Conservation (phyloP, 2,888 invertebrate genomes). For the Tanaodytes sp. region DNA sequence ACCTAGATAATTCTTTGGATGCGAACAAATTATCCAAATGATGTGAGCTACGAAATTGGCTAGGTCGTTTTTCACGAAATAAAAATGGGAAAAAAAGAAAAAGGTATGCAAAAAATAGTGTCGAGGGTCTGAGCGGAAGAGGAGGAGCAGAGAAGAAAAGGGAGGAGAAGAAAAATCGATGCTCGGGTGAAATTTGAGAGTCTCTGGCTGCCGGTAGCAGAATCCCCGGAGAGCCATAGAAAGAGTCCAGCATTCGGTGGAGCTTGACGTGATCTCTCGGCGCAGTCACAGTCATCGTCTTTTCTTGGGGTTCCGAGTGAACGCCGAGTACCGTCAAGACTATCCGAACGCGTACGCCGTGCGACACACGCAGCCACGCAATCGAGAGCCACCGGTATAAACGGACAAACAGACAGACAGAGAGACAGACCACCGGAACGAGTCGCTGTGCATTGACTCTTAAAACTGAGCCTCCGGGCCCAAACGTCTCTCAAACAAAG, state of each 20-base stretch:
- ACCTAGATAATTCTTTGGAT: too few species aligned
- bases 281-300: conserved; percentile 25
- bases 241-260: conserved; percentile 30
- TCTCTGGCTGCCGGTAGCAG: conserved; percentile 43
- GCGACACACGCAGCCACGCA: conserved; percentile 21
- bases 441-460: conserved; percentile 62
- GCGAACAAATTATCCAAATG: too few species aligned
- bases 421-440: conserved; percentile 6
- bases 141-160: too few species aligned
- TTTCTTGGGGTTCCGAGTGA: conserved; percentile 34
- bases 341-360: conserved; percentile 15
- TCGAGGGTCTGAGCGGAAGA: conserved; percentile 19
- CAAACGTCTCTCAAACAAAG: conserved; percentile 42
- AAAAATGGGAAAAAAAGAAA: conserved; percentile 16
- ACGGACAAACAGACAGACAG: conserved; percentile 31
- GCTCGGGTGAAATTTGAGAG: conserved; percentile 48
- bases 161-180: conserved; percentile 38
- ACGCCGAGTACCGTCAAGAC: conserved; percentile 35
- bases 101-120: conserved; percentile 23
- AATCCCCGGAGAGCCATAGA: conserved; percentile 52
- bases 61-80: background rate
- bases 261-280: too few species aligned
- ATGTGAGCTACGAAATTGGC: too few species aligned
- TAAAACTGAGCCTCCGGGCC: conserved; percentile 55
- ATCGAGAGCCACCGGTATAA: conserved; percentile 17